Percentiles rank a stretch among this genome's conserved stretches.
These are phyloP conservation scores for Gonatopus flavifemur DNA, from an alignment of 1,140 invertebrate species.

Conservation along the genomic window DNA sequence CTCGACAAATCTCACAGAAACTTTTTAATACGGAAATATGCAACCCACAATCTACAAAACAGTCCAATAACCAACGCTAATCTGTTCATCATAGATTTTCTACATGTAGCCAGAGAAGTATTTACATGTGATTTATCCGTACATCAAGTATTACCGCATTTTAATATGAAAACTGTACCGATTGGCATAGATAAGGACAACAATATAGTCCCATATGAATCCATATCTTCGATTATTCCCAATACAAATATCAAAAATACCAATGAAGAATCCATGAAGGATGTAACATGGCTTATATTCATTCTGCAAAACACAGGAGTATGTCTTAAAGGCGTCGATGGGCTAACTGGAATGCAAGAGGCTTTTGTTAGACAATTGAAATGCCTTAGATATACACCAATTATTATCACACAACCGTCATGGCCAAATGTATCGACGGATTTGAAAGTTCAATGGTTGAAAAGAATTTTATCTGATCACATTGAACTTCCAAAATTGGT, in stretches of 20 bases:
- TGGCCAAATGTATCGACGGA: too few species aligned
- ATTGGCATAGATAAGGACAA: constrained; percentile 56
- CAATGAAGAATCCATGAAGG: constrained; percentile 43
- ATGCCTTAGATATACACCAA: constrained; percentile 61
- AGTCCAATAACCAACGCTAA: neutral
- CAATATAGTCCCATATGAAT: constrained; percentile 31
- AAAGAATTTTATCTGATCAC: too few species aligned
- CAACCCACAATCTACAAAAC: neutral
- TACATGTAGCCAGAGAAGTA: too few species aligned
- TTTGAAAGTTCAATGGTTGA: too few species aligned
- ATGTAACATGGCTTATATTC: constrained; percentile 52
- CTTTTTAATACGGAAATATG: constrained; percentile 45
- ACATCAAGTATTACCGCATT: constrained; percentile 67
- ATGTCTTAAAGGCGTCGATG: too few species aligned
- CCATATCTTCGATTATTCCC: constrained; percentile 38
- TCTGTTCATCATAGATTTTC: neutral
- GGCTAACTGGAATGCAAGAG: too few species aligned
- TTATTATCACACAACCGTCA: too few species aligned
- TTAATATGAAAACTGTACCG: constrained; percentile 58
- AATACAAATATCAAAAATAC: constrained; percentile 48
- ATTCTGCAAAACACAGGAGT: too few species aligned
- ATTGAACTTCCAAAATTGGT: too few species aligned
- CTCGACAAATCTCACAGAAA: constrained; percentile 43
- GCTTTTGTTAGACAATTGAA: constrained; percentile 61
- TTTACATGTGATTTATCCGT: too few species aligned